These are phyloP conservation scores for Dendrocopos noguchii DNA, from an alignment of 2,113 vertebrate genomes.

Conservation along the genomic window DNA sequence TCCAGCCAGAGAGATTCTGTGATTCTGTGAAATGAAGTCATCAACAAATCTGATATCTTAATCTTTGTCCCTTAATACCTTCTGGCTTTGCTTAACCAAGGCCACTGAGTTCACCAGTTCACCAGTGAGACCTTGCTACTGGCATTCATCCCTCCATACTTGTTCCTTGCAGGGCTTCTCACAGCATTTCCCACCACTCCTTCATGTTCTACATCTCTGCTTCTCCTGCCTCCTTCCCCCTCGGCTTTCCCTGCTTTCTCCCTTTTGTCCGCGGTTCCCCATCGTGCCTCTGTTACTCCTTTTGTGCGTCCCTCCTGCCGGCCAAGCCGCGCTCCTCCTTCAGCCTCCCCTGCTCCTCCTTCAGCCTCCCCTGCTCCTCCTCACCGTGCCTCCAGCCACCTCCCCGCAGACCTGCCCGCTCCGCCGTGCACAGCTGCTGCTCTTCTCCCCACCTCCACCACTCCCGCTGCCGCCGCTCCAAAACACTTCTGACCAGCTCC, in stretches of 20 bases:
- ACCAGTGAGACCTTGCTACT: background rate
- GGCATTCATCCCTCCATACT: background rate
- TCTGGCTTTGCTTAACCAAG: background rate
- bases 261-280: conserved; percentile 22
- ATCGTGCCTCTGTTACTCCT: background rate
- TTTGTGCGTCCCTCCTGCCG: background rate
- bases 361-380: conserved; percentile 4
- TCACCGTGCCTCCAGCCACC: background rate
- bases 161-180: background rate
- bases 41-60: background rate
- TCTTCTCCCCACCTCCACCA: conserved; percentile 27
- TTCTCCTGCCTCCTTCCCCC: background rate
- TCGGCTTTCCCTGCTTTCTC: conserved; percentile 8
- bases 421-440: conserved; percentile 30
- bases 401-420: background rate
- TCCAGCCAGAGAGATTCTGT: no score
- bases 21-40: background rate
- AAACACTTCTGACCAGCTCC: conserved; percentile 60
- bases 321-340: background rate
- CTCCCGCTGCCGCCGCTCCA: conserved; percentile 45
- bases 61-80: background rate
- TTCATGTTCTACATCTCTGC: background rate
- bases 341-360: conserved; percentile 13
- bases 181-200: background rate
- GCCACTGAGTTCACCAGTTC: background rate